phyloP scores from a whole-genome alignment of 2,888 invertebrate species.

The Eubasilissa splendida region DNA sequence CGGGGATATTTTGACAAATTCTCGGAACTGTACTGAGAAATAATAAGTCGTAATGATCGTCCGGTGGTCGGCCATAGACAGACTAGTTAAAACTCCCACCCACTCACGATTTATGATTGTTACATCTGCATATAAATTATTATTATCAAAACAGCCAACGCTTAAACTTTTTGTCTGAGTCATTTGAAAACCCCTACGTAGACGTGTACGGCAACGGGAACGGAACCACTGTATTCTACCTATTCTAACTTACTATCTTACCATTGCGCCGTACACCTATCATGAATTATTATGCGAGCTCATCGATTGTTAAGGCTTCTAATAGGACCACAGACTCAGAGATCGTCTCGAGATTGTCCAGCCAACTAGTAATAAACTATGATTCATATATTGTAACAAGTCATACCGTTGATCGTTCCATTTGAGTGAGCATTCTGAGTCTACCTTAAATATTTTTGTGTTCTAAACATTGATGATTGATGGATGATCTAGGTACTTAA shows the following conservation, averaged over 20 bases:
- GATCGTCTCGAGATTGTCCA: too few relatives aligned
- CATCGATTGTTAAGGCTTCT: too few relatives aligned
- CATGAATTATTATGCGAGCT: too few relatives aligned
- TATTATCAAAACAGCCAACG: background rate
- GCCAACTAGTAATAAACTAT: too few relatives aligned
- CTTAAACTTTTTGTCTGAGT: background rate
- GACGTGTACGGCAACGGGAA: background rate
- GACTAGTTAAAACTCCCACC: conserved; percentile 2
- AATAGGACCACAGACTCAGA: too few relatives aligned
- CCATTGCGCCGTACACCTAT: too few relatives aligned
- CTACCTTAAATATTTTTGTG: too few relatives aligned
- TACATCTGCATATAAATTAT: background rate
- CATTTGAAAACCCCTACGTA: background rate
- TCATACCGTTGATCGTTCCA: too few relatives aligned
- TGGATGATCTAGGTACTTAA: too few relatives aligned
- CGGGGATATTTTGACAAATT: conserved; percentile 44
- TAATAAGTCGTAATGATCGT: conserved; percentile 23
- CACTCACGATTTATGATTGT: conserved; percentile 32
- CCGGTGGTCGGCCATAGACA: conserved; percentile 37
- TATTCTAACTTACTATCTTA: conserved; percentile 1
- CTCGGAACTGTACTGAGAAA: conserved; percentile 33
- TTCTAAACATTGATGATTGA: too few relatives aligned
- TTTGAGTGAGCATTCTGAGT: too few relatives aligned
- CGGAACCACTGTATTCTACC: background rate
- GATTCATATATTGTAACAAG: too few relatives aligned